Conservation (phyloP, 1,140 invertebrate species). For the Laodelphax striatellus region DNA sequence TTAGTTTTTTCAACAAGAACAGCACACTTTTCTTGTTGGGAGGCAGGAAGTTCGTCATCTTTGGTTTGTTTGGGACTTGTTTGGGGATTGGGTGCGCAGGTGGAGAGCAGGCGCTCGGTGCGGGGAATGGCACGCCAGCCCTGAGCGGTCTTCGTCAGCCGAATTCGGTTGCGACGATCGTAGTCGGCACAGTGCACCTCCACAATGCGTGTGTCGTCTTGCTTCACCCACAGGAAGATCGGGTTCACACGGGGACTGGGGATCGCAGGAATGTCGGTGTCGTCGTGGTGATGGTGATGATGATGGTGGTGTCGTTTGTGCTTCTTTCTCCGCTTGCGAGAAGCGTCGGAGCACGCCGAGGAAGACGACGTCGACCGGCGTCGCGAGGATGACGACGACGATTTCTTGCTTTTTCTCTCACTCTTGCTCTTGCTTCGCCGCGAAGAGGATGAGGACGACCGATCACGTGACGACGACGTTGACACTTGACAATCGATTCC, state of each 20-base stretch:
- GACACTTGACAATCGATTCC: too few species aligned
- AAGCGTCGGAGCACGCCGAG: slow-evolving; percentile 14
- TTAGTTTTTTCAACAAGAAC: slow-evolving; percentile 1
- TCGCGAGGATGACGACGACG: not conserved
- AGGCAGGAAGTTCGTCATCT: not conserved
- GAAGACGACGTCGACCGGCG: slow-evolving; percentile 18
- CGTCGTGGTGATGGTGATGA: not conserved
- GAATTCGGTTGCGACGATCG: slow-evolving; percentile 67
- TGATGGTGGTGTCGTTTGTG: slow-evolving; percentile 14
- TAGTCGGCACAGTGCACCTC: slow-evolving; percentile 76
- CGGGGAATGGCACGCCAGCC: slow-evolving; percentile 72
- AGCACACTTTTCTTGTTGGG: slow-evolving; percentile 21
- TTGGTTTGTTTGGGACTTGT: not conserved
- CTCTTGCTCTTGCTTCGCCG: slow-evolving; percentile 10
- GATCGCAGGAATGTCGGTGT: not conserved
- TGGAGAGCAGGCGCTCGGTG: slow-evolving; percentile 50
- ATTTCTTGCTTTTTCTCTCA: slow-evolving; percentile 9
- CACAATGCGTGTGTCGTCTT: slow-evolving; percentile 60
- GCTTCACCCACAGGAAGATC: slow-evolving; percentile 70
- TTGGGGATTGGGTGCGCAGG: slow-evolving; percentile 22
- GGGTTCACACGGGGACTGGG: slow-evolving; percentile 50
- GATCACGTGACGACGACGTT: not conserved
- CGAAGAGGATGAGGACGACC: not conserved
- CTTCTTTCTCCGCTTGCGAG: slow-evolving; percentile 15
- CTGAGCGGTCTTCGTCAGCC: slow-evolving; percentile 60